Percentiles rank a stretch among this genome's conserved stretches.
Conservation (phyloP, 2,888 invertebrate genomes). For the Drosophila macrospina region DNA sequence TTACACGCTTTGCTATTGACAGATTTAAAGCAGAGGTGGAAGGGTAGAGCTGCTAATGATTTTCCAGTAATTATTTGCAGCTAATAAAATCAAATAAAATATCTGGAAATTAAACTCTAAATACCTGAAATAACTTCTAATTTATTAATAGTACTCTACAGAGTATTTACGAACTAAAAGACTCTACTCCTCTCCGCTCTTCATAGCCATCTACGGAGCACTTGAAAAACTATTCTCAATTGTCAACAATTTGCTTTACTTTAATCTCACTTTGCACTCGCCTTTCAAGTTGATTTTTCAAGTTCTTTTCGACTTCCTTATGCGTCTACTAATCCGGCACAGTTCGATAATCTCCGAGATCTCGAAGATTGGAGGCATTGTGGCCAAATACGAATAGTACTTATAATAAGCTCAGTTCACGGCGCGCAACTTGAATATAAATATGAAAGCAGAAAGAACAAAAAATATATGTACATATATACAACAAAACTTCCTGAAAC, state of each 20-base stretch:
- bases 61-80: neutral
- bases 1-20: neutral
- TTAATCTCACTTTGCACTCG: conserved; percentile 18
- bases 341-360: conserved; percentile 44
- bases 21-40: neutral
- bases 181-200: neutral
- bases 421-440: conserved; percentile 24
- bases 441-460: conserved; percentile 2
- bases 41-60: neutral
- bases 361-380: conserved; percentile 20
- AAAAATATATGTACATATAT: too few relatives aligned
- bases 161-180: too few relatives aligned
- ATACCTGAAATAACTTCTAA: too few relatives aligned
- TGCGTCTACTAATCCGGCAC: conserved; percentile 21
- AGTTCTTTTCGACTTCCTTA: conserved; percentile 37
- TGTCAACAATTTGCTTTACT: conserved; percentile 1
- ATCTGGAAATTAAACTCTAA: too few relatives aligned
- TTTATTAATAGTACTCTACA: too few relatives aligned
- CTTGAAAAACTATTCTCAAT: conserved; percentile 1
- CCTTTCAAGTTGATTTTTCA: conserved; percentile 8
- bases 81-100: too few relatives aligned
- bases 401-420: conserved; percentile 58
- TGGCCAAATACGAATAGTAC: conserved; percentile 37
- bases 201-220: neutral
- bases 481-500: conserved; percentile 39